A percentile compares a stretch with the other conserved stretches of the same genome.
Conservation (phyloP, 2,113 vertebrate species). For the Nyctereutes procyonoides region DNA sequence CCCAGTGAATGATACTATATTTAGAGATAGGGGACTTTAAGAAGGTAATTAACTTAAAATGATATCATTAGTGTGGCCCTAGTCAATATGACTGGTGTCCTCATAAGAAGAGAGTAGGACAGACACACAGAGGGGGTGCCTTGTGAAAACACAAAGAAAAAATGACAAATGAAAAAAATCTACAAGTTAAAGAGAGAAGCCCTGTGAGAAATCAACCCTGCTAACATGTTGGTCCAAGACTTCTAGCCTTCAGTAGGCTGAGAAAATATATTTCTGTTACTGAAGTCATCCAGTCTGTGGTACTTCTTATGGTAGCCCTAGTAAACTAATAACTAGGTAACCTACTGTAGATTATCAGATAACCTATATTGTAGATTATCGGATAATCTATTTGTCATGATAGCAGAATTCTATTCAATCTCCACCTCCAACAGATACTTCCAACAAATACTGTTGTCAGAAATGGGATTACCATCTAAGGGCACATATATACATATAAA, state of each 20-base stretch:
- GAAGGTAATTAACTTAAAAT: neutral
- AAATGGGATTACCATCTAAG: neutral
- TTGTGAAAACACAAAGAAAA: neutral
- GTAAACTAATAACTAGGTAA: neutral
- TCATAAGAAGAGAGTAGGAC: neutral
- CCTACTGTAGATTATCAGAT: neutral
- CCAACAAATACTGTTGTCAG: neutral
- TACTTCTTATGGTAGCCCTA: neutral
- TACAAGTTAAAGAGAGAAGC: neutral
- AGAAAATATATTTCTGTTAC: neutral
- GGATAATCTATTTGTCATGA: neutral
- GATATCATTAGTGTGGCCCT: accelerated
- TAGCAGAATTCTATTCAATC: neutral
- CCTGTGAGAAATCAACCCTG: neutral
- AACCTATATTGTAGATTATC: neutral
- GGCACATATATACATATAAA: neutral
- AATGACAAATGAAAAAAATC: neutral
- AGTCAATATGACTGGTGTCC: neutral
- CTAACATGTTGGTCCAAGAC: neutral
- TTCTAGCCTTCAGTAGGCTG: neutral
- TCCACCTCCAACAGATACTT: neutral
- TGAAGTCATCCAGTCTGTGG: neutral
- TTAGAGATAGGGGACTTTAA: neutral
- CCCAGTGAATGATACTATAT: neutral
- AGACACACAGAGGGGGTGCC: neutral